phyloP scores from a whole-genome alignment of 37 sponge, comb jelly and placozoan genomes.

The Halisarca cf. caerulea region DNA sequence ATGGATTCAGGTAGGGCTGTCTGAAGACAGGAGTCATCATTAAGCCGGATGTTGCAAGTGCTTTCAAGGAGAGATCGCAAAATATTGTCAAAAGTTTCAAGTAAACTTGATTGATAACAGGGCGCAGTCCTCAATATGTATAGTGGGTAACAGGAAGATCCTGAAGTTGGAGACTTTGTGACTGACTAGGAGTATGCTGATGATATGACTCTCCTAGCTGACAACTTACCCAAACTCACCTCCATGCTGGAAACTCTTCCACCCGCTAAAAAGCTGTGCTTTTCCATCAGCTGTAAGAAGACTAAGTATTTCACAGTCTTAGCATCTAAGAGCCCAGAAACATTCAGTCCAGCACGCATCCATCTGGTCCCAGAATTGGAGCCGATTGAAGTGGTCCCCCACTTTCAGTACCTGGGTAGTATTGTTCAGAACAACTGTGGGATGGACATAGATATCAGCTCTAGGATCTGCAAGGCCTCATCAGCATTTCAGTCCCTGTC shows the following conservation, averaged over 20 bases:
- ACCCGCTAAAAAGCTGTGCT: background rate
- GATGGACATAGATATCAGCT: background rate
- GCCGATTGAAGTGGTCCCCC: background rate
- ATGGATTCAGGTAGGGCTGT: too few species aligned
- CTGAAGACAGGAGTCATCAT: too few species aligned
- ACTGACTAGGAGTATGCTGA: conserved; percentile 5
- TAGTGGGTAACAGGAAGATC: background rate
- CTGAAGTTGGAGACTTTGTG: background rate
- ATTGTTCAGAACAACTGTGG: too few species aligned
- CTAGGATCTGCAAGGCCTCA: conserved; percentile 6
- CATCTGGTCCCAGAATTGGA: background rate
- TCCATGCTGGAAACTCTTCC: background rate
- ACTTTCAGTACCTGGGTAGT: conserved; percentile 2
- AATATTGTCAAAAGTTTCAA: too few species aligned
- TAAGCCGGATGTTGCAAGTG: too few species aligned
- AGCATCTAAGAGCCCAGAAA: background rate
- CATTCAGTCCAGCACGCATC: background rate
- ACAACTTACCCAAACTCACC: background rate
- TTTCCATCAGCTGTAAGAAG: background rate
- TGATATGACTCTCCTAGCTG: background rate
- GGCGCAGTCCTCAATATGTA: too few species aligned
- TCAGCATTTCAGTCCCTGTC: background rate
- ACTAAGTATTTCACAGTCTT: background rate
- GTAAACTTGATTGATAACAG: too few species aligned
- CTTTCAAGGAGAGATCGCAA: too few species aligned